Percentiles rank a stretch among this genome's conserved stretches.
phyloP scores from a whole-genome alignment of 1,140 invertebrate genomes.

The Hermatobates lingyangjiaoensis region DNA sequence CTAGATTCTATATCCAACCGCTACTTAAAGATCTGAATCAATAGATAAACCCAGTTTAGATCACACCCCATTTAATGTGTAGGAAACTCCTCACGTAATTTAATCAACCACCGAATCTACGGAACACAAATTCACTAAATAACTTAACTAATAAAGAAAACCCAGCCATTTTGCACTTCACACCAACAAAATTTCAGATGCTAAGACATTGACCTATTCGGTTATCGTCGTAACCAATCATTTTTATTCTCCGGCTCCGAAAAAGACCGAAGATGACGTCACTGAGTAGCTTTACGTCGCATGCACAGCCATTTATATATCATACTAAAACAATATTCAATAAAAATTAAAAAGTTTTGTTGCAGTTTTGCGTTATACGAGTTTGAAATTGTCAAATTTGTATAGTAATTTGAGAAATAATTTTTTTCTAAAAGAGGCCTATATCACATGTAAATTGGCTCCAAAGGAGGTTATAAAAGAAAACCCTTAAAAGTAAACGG shows the following conservation, averaged over 20 bases:
- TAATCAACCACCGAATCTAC: constrained; percentile 8
- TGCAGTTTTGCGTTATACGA: no score
- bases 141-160: constrained; percentile 3
- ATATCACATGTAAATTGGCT: no score
- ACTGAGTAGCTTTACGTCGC: constrained; percentile 9
- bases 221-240: constrained; percentile 19
- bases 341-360: no score
- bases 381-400: no score
- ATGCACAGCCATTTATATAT: background rate
- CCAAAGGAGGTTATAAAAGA: no score
- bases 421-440: no score
- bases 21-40: constrained; percentile 3
- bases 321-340: background rate
- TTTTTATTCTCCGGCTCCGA: constrained; percentile 10
- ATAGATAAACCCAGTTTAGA: constrained; percentile 9
- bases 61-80: constrained; percentile 8
- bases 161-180: constrained; percentile 16
- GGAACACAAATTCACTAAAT: constrained; percentile 7
- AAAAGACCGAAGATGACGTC: constrained; percentile 18
- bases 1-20: constrained; percentile 8
- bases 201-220: constrained; percentile 22
- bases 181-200: constrained; percentile 20
- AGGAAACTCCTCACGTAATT: constrained; percentile 5
- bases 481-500: no score
- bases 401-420: no score